A percentile compares a stretch with the other conserved stretches of the same genome.
Conservation (phyloP, 2,113 vertebrate species). For the Glaucidium brasilianum region DNA sequence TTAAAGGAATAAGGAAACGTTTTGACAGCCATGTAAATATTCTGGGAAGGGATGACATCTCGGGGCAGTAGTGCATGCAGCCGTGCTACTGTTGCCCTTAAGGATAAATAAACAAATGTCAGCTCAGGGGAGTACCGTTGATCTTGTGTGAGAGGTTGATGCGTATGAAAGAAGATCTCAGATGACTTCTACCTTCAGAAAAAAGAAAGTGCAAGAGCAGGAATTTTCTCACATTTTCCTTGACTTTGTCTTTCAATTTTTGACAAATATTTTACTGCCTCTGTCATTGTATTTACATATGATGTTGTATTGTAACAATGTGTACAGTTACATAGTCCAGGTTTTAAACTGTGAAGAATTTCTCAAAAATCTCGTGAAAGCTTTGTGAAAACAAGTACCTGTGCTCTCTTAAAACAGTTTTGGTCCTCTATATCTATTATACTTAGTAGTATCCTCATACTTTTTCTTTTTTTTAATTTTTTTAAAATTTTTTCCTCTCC, state of each 20-base stretch:
- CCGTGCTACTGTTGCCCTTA: background rate
- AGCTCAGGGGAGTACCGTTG: background rate
- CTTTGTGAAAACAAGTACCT: background rate
- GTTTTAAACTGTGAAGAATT: background rate
- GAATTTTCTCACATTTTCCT: background rate
- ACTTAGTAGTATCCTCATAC: background rate
- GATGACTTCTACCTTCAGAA: background rate
- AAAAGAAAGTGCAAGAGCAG: background rate
- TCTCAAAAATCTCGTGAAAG: background rate
- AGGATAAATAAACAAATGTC: background rate
- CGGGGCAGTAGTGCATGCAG: background rate
- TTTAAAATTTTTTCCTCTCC: background rate
- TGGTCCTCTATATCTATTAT: background rate
- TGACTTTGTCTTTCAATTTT: background rate
- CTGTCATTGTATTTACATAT: fast-evolving
- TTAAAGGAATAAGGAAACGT: background rate
- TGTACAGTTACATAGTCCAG: background rate
- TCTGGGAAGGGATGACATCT: background rate
- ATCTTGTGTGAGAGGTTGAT: background rate
- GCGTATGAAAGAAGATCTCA: background rate
- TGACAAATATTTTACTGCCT: background rate
- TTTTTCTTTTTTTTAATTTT: too few relatives aligned
- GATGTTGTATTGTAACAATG: background rate
- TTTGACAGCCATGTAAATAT: background rate
- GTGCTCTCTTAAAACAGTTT: background rate